Conservation (phyloP, 2,797 vertebrate species). For the Rhadinocentrus ornatus region DNA sequence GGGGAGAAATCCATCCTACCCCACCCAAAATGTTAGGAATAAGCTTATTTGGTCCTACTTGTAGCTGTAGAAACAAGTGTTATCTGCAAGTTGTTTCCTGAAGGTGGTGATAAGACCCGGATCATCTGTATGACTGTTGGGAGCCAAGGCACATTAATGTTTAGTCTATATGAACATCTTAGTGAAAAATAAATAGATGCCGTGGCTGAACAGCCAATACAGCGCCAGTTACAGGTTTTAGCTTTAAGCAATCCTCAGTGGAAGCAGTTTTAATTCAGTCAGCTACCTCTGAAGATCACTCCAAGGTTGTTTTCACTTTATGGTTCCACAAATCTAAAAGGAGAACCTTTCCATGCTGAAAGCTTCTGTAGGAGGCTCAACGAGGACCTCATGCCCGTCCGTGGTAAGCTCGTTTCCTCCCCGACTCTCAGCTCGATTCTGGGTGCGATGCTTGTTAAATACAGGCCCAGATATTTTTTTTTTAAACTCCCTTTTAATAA, state of each 20-base stretch:
- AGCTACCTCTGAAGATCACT: slow-evolving; percentile 13
- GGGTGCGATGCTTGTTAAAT: slow-evolving; percentile 71
- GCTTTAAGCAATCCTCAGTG: slow-evolving; percentile 15
- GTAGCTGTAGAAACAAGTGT: slow-evolving; percentile 38
- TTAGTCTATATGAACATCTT: slow-evolving; percentile 42
- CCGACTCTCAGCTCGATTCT: slow-evolving; percentile 26
- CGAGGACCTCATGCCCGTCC: slow-evolving; percentile 29
- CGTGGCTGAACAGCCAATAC: slow-evolving; percentile 26
- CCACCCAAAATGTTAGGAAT: slow-evolving; percentile 31
- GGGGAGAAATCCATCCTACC: slow-evolving; percentile 31
- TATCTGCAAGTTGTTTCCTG: slow-evolving; percentile 26
- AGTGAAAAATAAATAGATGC: slow-evolving; percentile 44
- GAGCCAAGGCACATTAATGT: slow-evolving; percentile 77
- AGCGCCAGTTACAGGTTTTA: slow-evolving; percentile 20
- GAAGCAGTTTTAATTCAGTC: neutral
- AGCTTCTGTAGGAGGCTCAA: slow-evolving; percentile 25
- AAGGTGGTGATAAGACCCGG: slow-evolving; percentile 42
- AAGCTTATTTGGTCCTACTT: slow-evolving; percentile 48
- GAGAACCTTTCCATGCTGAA: slow-evolving; percentile 28
- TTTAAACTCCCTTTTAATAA: slow-evolving; percentile 64
- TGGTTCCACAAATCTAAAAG: slow-evolving; percentile 22
- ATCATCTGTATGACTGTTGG: slow-evolving; percentile 47
- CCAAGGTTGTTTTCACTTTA: slow-evolving; percentile 17
- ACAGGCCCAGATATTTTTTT: slow-evolving; percentile 45
- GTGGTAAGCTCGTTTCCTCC: slow-evolving; percentile 53